phyloP scores from a whole-genome alignment of 2,888 invertebrate genomes.

The Nephrotoma guestfalica region DNA sequence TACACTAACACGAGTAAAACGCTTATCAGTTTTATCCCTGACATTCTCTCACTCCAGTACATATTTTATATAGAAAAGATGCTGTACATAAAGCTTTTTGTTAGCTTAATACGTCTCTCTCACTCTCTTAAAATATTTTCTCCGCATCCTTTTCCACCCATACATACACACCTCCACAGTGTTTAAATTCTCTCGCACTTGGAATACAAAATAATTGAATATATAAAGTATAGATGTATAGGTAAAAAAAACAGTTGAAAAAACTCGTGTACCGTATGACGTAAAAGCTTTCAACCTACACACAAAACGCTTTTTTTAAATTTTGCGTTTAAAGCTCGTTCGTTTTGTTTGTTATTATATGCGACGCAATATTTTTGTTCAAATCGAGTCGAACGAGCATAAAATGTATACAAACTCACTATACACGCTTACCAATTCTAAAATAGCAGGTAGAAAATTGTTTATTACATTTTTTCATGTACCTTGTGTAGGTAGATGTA shows the following conservation, averaged over 20 bases:
- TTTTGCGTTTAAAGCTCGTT: background rate
- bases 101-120: background rate
- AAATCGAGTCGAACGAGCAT: background rate
- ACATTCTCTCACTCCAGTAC: background rate
- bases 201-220: background rate
- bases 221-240: background rate
- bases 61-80: background rate
- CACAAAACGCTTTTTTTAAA: background rate
- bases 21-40: background rate
- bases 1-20: background rate
- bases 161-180: background rate
- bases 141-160: background rate
- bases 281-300: background rate
- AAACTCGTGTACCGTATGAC: background rate
- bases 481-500: background rate
- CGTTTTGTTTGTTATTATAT: background rate
- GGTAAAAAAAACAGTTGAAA: background rate
- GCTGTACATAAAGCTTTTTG: background rate
- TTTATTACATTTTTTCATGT: background rate
- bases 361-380: background rate
- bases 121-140: background rate
- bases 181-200: background rate
- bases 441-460: background rate
- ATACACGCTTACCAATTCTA: background rate
- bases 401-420: background rate